phyloP scores from a whole-genome alignment of 1,140 invertebrate species.

The Physella acuta region DNA sequence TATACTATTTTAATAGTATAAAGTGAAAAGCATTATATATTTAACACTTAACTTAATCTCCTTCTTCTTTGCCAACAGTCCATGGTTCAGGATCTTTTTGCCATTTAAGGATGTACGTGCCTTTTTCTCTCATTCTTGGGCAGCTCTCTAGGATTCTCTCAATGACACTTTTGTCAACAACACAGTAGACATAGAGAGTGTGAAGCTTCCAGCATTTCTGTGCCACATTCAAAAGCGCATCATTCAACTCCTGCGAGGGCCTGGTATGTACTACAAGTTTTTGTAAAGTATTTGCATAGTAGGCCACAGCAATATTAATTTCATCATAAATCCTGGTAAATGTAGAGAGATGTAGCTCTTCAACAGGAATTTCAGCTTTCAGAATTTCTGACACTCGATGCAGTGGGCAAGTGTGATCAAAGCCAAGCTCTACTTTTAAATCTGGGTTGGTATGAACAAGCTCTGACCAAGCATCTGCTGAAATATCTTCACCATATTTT shows the following conservation, averaged over 20 bases:
- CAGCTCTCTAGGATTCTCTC: slow-evolving; percentile 38
- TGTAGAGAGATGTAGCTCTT: slow-evolving; percentile 45
- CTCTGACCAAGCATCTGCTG: slow-evolving; percentile 38
- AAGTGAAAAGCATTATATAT: too few species aligned
- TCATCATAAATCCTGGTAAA: slow-evolving; percentile 47
- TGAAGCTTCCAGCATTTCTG: slow-evolving; percentile 32
- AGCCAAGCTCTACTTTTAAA: slow-evolving; percentile 43
- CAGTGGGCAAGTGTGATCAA: slow-evolving; percentile 50
- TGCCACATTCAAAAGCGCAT: slow-evolving; percentile 39
- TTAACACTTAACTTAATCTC: slow-evolving; percentile 22
- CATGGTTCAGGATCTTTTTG: slow-evolving; percentile 43
- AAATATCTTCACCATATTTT: slow-evolving; percentile 42
- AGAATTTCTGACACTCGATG: slow-evolving; percentile 40
- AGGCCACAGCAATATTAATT: slow-evolving; percentile 37
- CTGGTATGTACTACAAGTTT: slow-evolving; percentile 43
- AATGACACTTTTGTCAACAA: slow-evolving; percentile 38
- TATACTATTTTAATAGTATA: too few species aligned
- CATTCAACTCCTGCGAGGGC: slow-evolving; percentile 35
- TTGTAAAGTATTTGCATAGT: slow-evolving; percentile 43
- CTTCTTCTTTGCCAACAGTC: slow-evolving; percentile 41
- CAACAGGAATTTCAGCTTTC: slow-evolving; percentile 49
- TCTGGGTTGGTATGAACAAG: slow-evolving; percentile 34
- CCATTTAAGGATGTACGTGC: slow-evolving; percentile 46
- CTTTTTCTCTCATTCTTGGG: slow-evolving; percentile 38
- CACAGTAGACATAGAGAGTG: slow-evolving; percentile 45